Evolutionary conservation across 2,797 vertebrate genomes (phyloP).

Genomic region (Esox masquinongy): DNA sequence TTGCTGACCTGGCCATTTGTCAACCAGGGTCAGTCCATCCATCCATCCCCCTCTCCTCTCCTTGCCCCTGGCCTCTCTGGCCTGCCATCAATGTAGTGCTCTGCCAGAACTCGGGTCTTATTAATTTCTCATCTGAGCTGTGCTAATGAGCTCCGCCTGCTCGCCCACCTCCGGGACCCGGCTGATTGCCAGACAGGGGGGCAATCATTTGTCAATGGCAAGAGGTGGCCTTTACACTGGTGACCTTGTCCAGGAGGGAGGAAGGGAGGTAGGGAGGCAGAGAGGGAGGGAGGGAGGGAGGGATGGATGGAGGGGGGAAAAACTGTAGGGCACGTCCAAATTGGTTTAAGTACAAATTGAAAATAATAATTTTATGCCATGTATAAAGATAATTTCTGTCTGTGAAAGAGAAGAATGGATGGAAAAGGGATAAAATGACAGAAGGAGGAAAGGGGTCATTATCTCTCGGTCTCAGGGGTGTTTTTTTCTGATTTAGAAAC

Average conservation of each 20-base stretch:
- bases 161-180: conserved; percentile 71
- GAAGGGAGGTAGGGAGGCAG: conserved; percentile 42
- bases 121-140: conserved; percentile 76
- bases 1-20: conserved; percentile 70
- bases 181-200: conserved; percentile 71
- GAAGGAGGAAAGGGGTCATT: background rate
- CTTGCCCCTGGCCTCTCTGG: conserved; percentile 4
- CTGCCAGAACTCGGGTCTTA: conserved; percentile 68
- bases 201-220: conserved; percentile 73
- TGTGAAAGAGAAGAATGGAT: background rate
- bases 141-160: conserved; percentile 76
- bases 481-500: background rate
- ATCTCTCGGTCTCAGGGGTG: background rate
- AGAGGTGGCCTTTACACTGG: conserved; percentile 70
- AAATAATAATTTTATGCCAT: background rate
- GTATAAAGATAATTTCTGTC: conserved; percentile 5
- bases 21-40: conserved; percentile 58
- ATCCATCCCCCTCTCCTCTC: conserved; percentile 4
- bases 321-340: background rate
- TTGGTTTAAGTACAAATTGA: conserved; percentile 13
- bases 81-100: conserved; percentile 49
- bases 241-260: conserved; percentile 67
- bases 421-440: background rate
- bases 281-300: background rate
- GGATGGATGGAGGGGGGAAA: conserved; percentile 16